Percentiles rank a stretch among this genome's conserved stretches.
phyloP scores from a whole-genome alignment of 2,113 vertebrate genomes.

The Scomber japonicus region DNA sequence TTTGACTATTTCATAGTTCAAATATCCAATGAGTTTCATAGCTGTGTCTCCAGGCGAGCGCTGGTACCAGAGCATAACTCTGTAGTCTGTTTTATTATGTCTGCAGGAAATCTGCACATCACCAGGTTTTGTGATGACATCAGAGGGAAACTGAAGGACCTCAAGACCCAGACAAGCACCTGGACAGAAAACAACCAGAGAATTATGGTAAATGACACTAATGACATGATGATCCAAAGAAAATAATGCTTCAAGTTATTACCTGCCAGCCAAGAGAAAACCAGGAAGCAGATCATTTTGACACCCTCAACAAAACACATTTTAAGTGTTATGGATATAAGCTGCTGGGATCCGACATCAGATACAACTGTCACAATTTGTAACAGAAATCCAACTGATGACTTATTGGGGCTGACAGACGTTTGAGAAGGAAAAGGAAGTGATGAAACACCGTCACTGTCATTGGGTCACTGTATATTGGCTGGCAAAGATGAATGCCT shows the following conservation, averaged over 20 bases:
- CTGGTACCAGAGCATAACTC: conserved; percentile 68
- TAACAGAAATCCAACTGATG: too few species aligned
- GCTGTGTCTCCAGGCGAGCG: conserved; percentile 37
- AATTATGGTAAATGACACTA: too few species aligned
- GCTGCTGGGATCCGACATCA: too few species aligned
- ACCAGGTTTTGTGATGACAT: conserved; percentile 22
- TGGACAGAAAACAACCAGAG: background rate
- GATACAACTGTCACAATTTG: too few species aligned
- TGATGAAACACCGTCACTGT: background rate
- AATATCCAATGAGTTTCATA: conserved; percentile 61
- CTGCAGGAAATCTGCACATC: conserved; percentile 58
- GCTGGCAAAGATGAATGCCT: background rate
- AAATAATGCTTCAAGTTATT: background rate
- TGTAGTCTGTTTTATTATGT: conserved; percentile 49
- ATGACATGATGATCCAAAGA: too few species aligned
- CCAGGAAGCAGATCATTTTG: conserved; percentile 15
- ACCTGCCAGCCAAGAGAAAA: conserved; percentile 40
- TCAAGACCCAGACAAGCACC: conserved; percentile 9
- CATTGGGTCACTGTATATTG: background rate
- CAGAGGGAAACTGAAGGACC: conserved; percentile 45
- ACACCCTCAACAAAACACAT: too few species aligned
- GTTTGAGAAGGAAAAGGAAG: too few species aligned
- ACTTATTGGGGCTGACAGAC: too few species aligned
- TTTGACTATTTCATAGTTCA: background rate
- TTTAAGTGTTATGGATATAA: too few species aligned